Conservation (phyloP, 1,140 invertebrate genomes). For the Hypothenemus hampei region DNA sequence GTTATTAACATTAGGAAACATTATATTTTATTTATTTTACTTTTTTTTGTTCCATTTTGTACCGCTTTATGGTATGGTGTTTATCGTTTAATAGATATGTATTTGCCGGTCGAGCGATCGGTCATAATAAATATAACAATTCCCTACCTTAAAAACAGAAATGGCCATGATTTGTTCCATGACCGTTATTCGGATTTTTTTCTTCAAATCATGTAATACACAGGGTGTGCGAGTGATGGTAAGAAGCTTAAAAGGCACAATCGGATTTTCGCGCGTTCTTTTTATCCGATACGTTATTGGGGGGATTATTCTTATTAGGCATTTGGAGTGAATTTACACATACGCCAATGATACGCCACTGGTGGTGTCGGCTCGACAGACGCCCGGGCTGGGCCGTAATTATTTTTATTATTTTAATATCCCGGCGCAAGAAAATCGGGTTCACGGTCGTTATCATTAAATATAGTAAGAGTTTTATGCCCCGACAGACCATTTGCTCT, state of each 20-base stretch:
- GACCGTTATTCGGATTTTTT: too few relatives aligned
- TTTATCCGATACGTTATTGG: neutral
- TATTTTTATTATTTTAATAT: conserved; percentile 48
- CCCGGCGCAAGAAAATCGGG: conserved; percentile 42
- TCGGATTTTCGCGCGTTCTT: too few relatives aligned
- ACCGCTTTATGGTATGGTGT: neutral
- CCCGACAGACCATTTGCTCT: conserved; percentile 38
- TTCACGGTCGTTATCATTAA: conserved; percentile 47
- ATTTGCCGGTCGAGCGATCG: too few relatives aligned
- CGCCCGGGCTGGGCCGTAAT: conserved; percentile 38
- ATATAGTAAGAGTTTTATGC: conserved; percentile 47
- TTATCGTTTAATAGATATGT: conserved; percentile 10
- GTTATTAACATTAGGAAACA: conserved; percentile 12
- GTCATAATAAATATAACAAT: too few relatives aligned
- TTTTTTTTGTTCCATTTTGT: neutral
- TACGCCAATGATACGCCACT: too few relatives aligned
- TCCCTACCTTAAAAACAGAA: too few relatives aligned
- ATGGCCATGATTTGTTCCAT: too few relatives aligned
- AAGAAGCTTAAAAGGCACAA: too few relatives aligned
- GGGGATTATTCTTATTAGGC: too few relatives aligned
- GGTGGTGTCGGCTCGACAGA: conserved; percentile 33
- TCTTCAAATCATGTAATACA: too few relatives aligned
- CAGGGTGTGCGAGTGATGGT: too few relatives aligned
- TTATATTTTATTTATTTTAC: conserved; percentile 11
- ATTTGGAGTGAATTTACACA: conserved; percentile 3